Percentiles rank a stretch among this genome's conserved stretches.
Evolutionary conservation across 2,113 vertebrate species (phyloP).

Genomic region (Sinocyclocheilus grahami): DNA sequence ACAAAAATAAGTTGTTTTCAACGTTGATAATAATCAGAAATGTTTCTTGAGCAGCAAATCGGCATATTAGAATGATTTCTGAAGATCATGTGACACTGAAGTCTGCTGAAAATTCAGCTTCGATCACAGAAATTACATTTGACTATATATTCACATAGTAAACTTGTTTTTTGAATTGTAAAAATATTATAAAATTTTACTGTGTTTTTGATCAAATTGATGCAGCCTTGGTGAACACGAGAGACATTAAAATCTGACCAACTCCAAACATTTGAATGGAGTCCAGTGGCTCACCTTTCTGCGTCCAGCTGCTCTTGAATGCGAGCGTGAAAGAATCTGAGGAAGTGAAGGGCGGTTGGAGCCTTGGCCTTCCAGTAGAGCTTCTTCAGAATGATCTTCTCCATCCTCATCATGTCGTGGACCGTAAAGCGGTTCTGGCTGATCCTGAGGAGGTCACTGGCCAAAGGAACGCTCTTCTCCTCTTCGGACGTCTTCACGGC

Average conservation of each 20-base stretch:
- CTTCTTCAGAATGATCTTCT: slow-evolving; percentile 95
- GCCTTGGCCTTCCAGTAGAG: slow-evolving; percentile 89
- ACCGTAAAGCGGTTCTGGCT: slow-evolving; percentile 93
- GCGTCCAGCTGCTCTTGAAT: slow-evolving; percentile 78
- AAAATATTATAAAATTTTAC: background rate
- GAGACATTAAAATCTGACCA: too few species aligned
- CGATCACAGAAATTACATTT: too few species aligned
- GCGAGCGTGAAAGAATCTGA: slow-evolving; percentile 84
- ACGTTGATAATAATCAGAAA: too few species aligned
- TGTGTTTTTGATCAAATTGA: too few species aligned
- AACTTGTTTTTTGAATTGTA: background rate
- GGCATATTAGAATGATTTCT: too few species aligned
- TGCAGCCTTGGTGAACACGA: too few species aligned
- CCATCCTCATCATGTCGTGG: slow-evolving; percentile 97
- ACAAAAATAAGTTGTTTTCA: too few species aligned
- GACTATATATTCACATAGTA: too few species aligned
- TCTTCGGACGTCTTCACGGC: slow-evolving; percentile 90
- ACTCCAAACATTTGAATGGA: too few species aligned
- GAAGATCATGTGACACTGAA: too few species aligned
- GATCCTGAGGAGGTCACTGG: slow-evolving; percentile 91
- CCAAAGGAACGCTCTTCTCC: slow-evolving; percentile 88
- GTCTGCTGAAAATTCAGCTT: too few species aligned
- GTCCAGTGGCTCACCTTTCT: slow-evolving; percentile 77
- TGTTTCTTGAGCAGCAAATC: too few species aligned
- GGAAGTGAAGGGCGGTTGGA: slow-evolving; percentile 87